Percentiles rank a stretch among this genome's conserved stretches.
Evolutionary conservation across 23 tunicate genomes (phyloP).

Genomic region (Oikopleura dioica): DNA sequence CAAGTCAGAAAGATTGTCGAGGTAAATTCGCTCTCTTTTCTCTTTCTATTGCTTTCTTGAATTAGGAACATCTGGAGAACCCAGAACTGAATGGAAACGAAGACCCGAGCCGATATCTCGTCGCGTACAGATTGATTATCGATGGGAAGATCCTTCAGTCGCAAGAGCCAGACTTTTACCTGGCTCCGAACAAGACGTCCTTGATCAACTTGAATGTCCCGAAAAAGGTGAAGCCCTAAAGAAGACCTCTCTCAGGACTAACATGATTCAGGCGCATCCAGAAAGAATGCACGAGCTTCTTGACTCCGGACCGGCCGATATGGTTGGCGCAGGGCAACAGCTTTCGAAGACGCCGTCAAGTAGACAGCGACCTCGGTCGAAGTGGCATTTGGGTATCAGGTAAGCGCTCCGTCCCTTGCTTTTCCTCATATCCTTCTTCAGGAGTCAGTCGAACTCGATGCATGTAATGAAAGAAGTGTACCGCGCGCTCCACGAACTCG

Average conservation of each 20-base stretch:
- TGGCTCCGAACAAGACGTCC: slow-evolving; percentile 70
- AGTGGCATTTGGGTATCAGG: slow-evolving; percentile 69
- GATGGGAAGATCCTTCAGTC: slow-evolving; percentile 88
- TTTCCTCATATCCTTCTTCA: neutral
- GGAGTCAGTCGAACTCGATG: neutral
- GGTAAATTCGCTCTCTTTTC: no score
- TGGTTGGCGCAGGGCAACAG: neutral
- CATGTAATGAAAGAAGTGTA: slow-evolving; percentile 25
- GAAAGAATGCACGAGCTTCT: slow-evolving; percentile 81
- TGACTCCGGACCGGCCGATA: slow-evolving; percentile 18
- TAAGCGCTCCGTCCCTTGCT: neutral
- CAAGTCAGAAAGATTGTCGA: neutral
- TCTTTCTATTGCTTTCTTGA: no score
- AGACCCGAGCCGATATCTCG: slow-evolving; percentile 11
- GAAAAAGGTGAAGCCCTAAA: slow-evolving; percentile 17
- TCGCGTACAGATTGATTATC: slow-evolving; percentile 90
- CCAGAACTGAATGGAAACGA: neutral
- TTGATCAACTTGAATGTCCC: slow-evolving; percentile 22
- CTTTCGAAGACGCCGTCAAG: neutral
- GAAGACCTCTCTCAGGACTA: slow-evolving; percentile 15
- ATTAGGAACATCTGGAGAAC: no score
- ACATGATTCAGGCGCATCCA: no score
- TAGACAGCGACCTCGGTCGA: slow-evolving; percentile 16
- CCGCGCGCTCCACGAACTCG: slow-evolving; percentile 67
- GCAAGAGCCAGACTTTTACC: slow-evolving; percentile 92